Percentiles rank a stretch among this genome's conserved stretches.
Evolutionary conservation across 2,113 vertebrate species (phyloP).

Genomic region (Aspidoscelis tigris): DNA sequence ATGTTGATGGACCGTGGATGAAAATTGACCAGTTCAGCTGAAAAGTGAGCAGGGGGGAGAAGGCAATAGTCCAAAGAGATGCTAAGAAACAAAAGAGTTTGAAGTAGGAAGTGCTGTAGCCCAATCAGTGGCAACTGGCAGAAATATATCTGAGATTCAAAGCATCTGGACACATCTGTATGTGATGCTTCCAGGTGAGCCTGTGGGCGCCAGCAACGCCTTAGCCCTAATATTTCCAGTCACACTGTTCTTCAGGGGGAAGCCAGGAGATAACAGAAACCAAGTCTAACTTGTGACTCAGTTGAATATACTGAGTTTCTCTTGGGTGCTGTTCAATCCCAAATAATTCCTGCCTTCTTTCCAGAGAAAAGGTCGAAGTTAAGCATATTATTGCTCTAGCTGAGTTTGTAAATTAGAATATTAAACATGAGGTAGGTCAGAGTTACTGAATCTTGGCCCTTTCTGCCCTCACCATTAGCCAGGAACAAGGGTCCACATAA

Average conservation of each 20-base stretch:
- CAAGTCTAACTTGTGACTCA: not conserved
- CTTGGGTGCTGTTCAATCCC: not conserved
- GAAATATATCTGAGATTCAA: not conserved
- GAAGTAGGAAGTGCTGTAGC: no score
- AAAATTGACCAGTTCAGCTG: slow-evolving; percentile 51
- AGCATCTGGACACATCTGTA: no score
- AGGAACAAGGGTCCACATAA: no score
- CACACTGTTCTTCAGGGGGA: not conserved
- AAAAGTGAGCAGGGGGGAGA: not conserved
- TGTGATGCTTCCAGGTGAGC: no score
- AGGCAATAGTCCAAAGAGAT: not conserved
- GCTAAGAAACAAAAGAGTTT: not conserved
- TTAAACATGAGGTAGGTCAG: no score
- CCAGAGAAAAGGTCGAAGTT: not conserved
- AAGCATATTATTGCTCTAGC: no score
- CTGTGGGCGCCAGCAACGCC: no score
- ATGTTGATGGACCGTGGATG: slow-evolving; percentile 44
- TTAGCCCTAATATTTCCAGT: not conserved
- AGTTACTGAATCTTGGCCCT: no score
- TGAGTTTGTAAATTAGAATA: no score
- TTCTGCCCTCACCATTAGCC: no score
- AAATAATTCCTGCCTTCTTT: not conserved
- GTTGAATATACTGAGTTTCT: not conserved
- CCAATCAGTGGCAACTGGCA: not conserved
- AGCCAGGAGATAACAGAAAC: not conserved